Base-by-base conservation (phyloP, 1,140 invertebrate species). In the Myzus persicae region DNA sequence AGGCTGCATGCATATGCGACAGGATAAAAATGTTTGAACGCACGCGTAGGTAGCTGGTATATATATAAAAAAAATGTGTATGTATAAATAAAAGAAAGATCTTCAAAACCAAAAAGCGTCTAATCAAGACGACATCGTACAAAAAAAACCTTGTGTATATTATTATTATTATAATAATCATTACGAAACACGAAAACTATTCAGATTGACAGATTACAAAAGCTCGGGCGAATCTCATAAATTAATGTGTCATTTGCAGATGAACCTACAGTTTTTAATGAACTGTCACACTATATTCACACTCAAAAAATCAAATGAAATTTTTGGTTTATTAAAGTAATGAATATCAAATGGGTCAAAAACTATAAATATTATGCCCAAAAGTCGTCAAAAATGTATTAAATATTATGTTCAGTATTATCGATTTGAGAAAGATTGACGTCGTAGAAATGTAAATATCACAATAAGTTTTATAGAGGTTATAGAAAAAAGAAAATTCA, bases 161-260 rank as follows among this genome's bases (percentile, higher is more conserved):
- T 67, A 67, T n/a, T 76, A 76, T 18, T 67, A 59, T 54, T 54
- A 8, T n/a, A 31, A 67, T 31, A 26, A 18, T 48, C 46, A 67
- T 67, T 31, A 76, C 36, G 59, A 36, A 76, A 76, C 14, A n/a
- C 36, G 31, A 76, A 76, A 31, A 76, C 59, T 76, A 36, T 76
- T 76, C 31, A 76, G 31, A 76, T 76, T 76, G 59, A 76, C n/a
- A n/a, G n/a, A 76, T 76, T n/a, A 76, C 59, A 76, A 76, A 5
- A 76, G 36, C 59, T 76, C 59, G 9, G 59, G 4, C 6, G n/a
- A n/a, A 76, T 76, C 31, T 76, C 59, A 76, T 76, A 76, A 76
- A 76, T 76, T n/a, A 76, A 76, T 76, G 59, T n/a, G 59, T 76
- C 59, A 76, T 76, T 76, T 76, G 11, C 59, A 76, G n/a, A 76